Percentiles rank a stretch among this genome's conserved stretches.
These are phyloP conservation scores for Plotosus lineatus DNA, from an alignment of 2,113 vertebrate species.

Conservation along the genomic window DNA sequence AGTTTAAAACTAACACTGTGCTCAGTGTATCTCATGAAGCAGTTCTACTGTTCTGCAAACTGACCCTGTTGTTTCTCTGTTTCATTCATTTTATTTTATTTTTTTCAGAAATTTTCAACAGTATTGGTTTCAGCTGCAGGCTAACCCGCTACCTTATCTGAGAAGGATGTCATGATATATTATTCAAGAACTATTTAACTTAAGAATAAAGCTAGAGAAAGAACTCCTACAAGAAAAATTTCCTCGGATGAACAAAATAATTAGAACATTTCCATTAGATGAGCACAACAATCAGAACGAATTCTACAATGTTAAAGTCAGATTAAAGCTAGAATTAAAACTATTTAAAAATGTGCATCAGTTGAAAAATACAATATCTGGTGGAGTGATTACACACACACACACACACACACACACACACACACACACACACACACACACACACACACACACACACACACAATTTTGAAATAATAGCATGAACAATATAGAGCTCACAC, in stretches of 20 bases:
- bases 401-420: too few relatives aligned
- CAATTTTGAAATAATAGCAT: too few relatives aligned
- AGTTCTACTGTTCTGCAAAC: neutral
- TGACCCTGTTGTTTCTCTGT: neutral
- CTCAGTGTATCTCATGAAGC: neutral
- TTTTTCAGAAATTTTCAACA: neutral
- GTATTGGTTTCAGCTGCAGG: neutral
- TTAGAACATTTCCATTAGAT: neutral
- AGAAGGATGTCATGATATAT: neutral
- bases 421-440: too few relatives aligned
- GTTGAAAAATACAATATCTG: too few relatives aligned
- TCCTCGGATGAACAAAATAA: too few relatives aligned
- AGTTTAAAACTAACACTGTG: slow-evolving; percentile 24
- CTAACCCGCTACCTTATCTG: neutral
- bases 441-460: too few relatives aligned
- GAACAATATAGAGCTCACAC: too few relatives aligned
- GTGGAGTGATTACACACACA: too few relatives aligned
- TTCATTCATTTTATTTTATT: neutral
- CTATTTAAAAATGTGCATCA: too few relatives aligned
- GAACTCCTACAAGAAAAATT: neutral
- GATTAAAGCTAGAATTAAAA: neutral
- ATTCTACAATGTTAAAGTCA: neutral
- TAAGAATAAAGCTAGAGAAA: too few relatives aligned
- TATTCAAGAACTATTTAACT: neutral
- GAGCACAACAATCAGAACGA: neutral